Evolutionary conservation across 2,797 vertebrate genomes (phyloP).

Genomic region (Silurus lanzhouensis): DNA sequence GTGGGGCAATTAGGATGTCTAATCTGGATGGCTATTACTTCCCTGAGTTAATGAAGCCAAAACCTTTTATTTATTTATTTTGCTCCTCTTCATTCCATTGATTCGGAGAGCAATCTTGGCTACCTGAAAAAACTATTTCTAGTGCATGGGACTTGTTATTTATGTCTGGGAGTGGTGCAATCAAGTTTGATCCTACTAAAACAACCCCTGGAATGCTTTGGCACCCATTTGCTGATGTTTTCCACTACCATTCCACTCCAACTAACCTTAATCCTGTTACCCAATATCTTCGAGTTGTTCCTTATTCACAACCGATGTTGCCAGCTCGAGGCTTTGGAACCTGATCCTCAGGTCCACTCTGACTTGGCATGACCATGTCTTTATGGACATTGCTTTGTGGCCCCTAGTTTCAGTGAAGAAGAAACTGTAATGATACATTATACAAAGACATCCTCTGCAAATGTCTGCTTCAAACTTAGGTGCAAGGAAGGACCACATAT

Average conservation of each 20-base stretch:
- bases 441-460: background rate
- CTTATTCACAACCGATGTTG: too few relatives aligned
- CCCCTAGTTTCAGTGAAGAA: background rate
- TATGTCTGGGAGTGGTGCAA: background rate
- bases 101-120: background rate
- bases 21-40: too few relatives aligned
- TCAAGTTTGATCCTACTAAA: background rate
- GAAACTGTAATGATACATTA: background rate
- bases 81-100: background rate
- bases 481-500: background rate
- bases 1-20: too few relatives aligned
- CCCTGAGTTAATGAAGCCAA: too few relatives aligned
- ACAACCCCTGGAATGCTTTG: background rate
- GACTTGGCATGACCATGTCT: background rate
- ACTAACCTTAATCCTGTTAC: too few relatives aligned
- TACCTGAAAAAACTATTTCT: background rate
- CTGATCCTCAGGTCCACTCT: background rate
- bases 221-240: background rate
- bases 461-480: background rate
- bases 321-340: too few relatives aligned
- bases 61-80: too few relatives aligned
- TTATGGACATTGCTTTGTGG: background rate
- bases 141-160: background rate
- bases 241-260: background rate
- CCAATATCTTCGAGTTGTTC: too few relatives aligned